Evolutionary conservation across 2,113 vertebrate species (phyloP), one percentile per base, ranked within the genome.

Genomic region (Gymnobelideus leadbeateri): DNA sequence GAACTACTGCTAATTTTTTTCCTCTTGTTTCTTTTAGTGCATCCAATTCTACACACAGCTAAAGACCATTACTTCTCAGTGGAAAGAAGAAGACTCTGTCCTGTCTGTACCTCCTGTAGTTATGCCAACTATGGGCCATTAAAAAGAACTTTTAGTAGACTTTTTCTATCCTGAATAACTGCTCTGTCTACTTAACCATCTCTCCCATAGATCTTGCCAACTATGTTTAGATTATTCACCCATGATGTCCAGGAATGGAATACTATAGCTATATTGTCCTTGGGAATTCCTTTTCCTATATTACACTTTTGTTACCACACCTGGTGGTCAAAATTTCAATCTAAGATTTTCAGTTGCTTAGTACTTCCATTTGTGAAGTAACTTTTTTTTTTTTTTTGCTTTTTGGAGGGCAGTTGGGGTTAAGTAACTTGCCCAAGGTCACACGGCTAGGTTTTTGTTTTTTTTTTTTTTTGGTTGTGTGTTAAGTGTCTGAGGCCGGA

Each of bases 81-180:
- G 99, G 99, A 99, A 99, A 98, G 99, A 99, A 96, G 99, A 99
- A 98, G 99, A 99, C 96, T 99, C 99, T 61, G 99, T 99, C 0
- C 89, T 99, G 94, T 99, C 99, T 97, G 99, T 98, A 95, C 99
- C 99, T 96, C 98, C 99, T 2, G 99, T 99, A 92, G 99, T 99
- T 96, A 99, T 99, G 99, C 99, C 99, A 93, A 99, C 99, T 51
- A 99, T 99, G 99, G 99, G 99, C 97, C 99, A 98, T 96, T 99
- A 99, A 99, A 94, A 91, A 96, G 51, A 77, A 96, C 89, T 91
- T 92, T 98, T 96, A 93, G 51, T 77, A 98, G 93, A 96, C 47
- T 91, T 89, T 91, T 68, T 92, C 51, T 93, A 24, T 95, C 97
- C 92, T 91, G 91, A 95, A 57, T 97, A 95, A 91, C 89, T 53